Conservation (phyloP, 2,888 invertebrate genomes). For the Lycocerus yunnanus region DNA sequence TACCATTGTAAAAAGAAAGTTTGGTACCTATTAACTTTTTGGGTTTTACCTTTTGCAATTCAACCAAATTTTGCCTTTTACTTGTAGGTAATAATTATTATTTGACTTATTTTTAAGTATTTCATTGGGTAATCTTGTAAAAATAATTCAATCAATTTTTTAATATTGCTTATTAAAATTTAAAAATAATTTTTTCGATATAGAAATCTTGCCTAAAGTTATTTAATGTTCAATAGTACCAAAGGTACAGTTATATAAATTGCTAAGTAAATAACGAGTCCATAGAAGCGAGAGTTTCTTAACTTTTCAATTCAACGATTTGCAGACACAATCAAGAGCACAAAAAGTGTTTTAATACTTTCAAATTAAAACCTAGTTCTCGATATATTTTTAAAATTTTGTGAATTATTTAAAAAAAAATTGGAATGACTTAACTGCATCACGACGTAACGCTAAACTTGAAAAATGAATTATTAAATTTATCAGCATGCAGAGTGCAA, state of each 20-base stretch:
- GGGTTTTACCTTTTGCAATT: background rate
- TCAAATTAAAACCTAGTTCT: background rate
- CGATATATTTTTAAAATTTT: background rate
- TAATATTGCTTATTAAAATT: no score
- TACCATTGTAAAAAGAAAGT: background rate
- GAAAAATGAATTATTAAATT: background rate
- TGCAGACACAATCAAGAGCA: background rate
- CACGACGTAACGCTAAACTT: background rate
- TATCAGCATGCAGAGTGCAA: background rate
- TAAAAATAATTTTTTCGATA: background rate
- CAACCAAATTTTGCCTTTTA: background rate
- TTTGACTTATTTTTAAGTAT: background rate
- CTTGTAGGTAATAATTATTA: background rate
- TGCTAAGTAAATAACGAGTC: background rate
- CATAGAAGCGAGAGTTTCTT: background rate
- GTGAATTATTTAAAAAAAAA: no score
- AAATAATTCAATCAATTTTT: background rate
- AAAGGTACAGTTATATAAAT: background rate
- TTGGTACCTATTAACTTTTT: background rate
- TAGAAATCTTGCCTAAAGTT: background rate
- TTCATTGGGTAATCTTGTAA: background rate
- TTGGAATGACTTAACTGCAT: background rate
- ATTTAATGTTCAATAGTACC: background rate
- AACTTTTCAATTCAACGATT: background rate
- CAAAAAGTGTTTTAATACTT: background rate